These are phyloP conservation scores for Melospiza georgiana DNA, from an alignment of 2,113 vertebrate genomes.

Conservation along the genomic window DNA sequence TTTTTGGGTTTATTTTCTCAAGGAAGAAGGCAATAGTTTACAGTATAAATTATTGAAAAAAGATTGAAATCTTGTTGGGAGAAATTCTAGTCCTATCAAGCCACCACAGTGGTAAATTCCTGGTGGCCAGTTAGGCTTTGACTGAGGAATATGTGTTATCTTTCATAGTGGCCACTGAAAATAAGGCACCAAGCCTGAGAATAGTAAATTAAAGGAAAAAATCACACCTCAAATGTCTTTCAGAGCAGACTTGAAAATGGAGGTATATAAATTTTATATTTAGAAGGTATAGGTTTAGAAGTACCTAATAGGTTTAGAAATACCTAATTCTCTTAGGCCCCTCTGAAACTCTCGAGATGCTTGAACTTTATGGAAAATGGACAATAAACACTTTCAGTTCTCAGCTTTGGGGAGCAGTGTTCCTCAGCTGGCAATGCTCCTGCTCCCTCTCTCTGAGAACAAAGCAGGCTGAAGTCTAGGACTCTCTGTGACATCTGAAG, in stretches of 20 bases:
- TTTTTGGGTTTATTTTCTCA: neutral
- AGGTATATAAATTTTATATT: neutral
- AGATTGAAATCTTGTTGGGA: neutral
- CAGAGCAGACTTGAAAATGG: neutral
- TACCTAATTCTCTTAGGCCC: neutral
- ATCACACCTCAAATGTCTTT: neutral
- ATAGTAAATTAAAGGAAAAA: neutral
- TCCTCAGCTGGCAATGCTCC: neutral
- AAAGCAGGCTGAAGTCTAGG: neutral
- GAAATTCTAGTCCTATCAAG: neutral
- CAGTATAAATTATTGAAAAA: neutral
- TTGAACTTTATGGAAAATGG: neutral
- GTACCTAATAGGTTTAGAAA: neutral
- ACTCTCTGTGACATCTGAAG: neutral
- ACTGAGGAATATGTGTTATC: neutral
- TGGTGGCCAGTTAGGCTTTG: neutral
- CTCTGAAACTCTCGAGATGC: neutral
- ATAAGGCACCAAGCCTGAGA: neutral
- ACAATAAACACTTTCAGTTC: neutral
- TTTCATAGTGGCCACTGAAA: neutral
- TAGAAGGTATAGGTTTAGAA: neutral
- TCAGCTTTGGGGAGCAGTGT: neutral
- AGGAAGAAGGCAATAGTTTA: neutral
- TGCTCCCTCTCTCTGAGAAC: neutral
- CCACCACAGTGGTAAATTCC: neutral